Percentiles rank a stretch among this genome's conserved stretches.
Evolutionary conservation across 1,140 invertebrate genomes (phyloP).

Genomic region (Scaptomyza pallida): DNA sequence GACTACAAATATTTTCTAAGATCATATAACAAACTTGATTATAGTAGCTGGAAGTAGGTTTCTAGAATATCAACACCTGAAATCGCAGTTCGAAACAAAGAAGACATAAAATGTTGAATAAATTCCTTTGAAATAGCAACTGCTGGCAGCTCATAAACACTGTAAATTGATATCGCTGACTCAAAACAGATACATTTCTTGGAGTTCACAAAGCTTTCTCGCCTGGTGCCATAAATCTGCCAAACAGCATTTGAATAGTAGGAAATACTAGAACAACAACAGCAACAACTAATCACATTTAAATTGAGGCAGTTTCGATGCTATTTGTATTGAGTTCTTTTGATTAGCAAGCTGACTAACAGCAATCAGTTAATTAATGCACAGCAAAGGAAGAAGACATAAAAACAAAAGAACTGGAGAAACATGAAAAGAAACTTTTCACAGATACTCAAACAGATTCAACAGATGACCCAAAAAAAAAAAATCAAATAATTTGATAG

Average conservation of each 20-base stretch:
- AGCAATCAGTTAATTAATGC: constrained; percentile 61
- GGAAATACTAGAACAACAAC: not conserved
- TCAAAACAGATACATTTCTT: constrained; percentile 6
- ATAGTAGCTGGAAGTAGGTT: not conserved
- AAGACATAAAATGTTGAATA: constrained; percentile 4
- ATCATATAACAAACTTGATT: not conserved
- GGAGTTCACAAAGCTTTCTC: constrained; percentile 58
- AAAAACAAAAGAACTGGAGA: constrained; percentile 51
- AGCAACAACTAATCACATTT: constrained; percentile 61
- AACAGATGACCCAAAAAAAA: constrained; percentile 56
- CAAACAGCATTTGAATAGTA: constrained; percentile 16
- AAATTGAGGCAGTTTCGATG: constrained; percentile 65
- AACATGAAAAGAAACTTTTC: constrained; percentile 62
- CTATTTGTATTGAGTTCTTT: constrained; percentile 68
- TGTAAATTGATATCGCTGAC: constrained; percentile 50
- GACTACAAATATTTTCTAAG: not conserved
- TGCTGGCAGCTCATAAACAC: constrained; percentile 34
- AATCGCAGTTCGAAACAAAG: not conserved
- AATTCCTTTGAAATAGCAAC: constrained; percentile 10
- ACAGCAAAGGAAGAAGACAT: constrained; percentile 36
- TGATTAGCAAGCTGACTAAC: constrained; percentile 46
- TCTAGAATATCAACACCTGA: constrained; percentile 11
- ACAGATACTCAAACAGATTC: constrained; percentile 12
- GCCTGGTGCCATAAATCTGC: constrained; percentile 60
- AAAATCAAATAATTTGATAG: constrained; percentile 34